A percentile compares a stretch with the other conserved stretches of the same genome.
Conservation (phyloP, 2,888 invertebrate genomes). For the Campoplex capitator region DNA sequence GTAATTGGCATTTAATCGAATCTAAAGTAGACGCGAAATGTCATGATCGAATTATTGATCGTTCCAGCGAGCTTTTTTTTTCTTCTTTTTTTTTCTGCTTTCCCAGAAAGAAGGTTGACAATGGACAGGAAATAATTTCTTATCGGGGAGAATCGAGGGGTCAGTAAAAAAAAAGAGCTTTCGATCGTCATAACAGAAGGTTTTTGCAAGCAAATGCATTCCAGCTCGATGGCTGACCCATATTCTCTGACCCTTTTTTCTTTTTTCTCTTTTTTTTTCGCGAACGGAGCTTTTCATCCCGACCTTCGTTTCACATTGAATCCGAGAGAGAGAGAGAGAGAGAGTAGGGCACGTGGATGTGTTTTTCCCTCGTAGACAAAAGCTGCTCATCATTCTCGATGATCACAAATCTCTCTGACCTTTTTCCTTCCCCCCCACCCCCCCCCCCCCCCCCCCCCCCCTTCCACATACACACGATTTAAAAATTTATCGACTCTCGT, state of each 20-base stretch:
- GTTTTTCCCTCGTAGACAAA: constrained; percentile 18
- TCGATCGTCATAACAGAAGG: constrained; percentile 6
- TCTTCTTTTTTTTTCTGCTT: background rate
- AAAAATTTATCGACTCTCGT: constrained; percentile 16
- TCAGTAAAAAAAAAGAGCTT: constrained; percentile 8
- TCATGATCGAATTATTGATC: constrained; percentile 4
- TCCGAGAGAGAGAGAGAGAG: constrained; percentile 28
- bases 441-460: too few species aligned
- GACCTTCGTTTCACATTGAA: constrained; percentile 58
- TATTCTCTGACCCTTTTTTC: constrained; percentile 3
- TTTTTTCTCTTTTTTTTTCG: background rate
- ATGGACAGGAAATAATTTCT: background rate
- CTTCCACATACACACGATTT: background rate
- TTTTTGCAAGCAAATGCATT: constrained; percentile 37
- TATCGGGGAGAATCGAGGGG: background rate
- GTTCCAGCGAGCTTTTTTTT: background rate
- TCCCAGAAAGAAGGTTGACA: background rate
- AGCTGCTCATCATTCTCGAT: background rate
- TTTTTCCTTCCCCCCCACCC: background rate
- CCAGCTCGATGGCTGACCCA: constrained; percentile 51
- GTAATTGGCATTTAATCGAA: background rate
- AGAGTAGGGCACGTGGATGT: constrained; percentile 14
- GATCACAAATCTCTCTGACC: constrained; percentile 4
- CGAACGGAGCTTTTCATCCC: constrained; percentile 52
- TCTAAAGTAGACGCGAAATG: background rate